A percentile compares a stretch with the other conserved stretches of the same genome.
These are phyloP conservation scores for Melitaea athalia DNA, from an alignment of 2,888 invertebrate genomes.

Conservation along the genomic window DNA sequence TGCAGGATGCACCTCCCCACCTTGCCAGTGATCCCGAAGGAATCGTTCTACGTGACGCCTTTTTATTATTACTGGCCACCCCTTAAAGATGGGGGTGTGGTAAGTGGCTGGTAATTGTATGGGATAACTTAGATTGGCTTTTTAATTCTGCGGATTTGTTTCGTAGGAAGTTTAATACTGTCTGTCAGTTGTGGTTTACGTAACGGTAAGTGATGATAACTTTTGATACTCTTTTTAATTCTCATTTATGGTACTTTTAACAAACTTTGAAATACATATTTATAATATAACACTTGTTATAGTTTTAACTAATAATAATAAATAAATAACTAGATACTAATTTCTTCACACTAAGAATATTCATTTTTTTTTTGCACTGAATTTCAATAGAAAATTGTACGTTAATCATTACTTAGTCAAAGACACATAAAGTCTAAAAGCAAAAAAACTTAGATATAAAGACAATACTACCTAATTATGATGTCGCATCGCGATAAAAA, in stretches of 20 bases:
- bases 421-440: not conserved
- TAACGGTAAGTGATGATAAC: conserved; percentile 10
- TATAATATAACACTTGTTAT: too few relatives aligned
- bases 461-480: not conserved
- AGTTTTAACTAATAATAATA: too few relatives aligned
- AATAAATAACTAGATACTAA: too few relatives aligned
- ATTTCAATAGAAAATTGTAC: not conserved
- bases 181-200: conserved; percentile 18
- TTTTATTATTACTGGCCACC: conserved; percentile 59
- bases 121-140: conserved; percentile 80
- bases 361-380: too few relatives aligned
- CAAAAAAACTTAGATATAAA: not conserved
- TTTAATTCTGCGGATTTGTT: conserved; percentile 64
- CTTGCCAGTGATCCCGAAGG: conserved; percentile 51
- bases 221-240: conserved; percentile 15
- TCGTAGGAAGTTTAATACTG: conserved; percentile 33
- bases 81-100: conserved; percentile 65
- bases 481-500: conserved; percentile 7
- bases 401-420: not conserved
- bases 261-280: not conserved
- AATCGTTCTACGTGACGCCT: conserved; percentile 59
- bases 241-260: conserved; percentile 6
- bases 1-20: conserved; percentile 52
- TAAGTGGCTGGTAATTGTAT: conserved; percentile 78
- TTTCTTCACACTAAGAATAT: too few relatives aligned